phyloP scores from a whole-genome alignment of 2,888 invertebrate genomes.

The Craniophora ligustri region DNA sequence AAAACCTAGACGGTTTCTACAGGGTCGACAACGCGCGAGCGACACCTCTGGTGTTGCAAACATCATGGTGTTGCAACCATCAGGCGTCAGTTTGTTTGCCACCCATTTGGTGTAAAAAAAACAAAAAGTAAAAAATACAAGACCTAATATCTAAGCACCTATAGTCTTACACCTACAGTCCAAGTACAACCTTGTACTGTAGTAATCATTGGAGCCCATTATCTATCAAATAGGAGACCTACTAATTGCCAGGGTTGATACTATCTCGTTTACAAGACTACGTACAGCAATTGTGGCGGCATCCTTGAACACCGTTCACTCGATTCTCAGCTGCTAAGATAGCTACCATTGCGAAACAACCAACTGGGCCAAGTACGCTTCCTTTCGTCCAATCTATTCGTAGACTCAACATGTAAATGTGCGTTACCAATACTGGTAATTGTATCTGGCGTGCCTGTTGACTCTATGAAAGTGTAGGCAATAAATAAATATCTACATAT shows the following conservation, averaged over 20 bases:
- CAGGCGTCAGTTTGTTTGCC: no score
- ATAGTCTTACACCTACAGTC: constrained; percentile 16
- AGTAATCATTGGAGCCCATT: constrained; percentile 15
- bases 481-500: no score
- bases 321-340: constrained; percentile 63
- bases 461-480: constrained; percentile 21
- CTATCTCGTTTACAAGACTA: constrained; percentile 45
- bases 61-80: no score
- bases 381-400: constrained; percentile 67
- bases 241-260: constrained; percentile 36
- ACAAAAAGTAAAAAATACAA: no score
- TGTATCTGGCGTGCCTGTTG: constrained; percentile 25
- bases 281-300: constrained; percentile 58
- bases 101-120: no score
- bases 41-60: no score
- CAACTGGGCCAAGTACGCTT: constrained; percentile 81
- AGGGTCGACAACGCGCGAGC: no score
- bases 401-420: constrained; percentile 47
- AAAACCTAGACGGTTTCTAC: no score
- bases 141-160: no score
- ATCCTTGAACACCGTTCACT: constrained; percentile 73
- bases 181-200: constrained; percentile 22
- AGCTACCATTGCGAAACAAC: constrained; percentile 66
- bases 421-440: constrained; percentile 46
- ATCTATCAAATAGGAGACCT: constrained; percentile 13